These are phyloP conservation scores for Oikopleura vanhoeffeni DNA, from an alignment of 23 tunicate genomes.

Conservation along the genomic window DNA sequence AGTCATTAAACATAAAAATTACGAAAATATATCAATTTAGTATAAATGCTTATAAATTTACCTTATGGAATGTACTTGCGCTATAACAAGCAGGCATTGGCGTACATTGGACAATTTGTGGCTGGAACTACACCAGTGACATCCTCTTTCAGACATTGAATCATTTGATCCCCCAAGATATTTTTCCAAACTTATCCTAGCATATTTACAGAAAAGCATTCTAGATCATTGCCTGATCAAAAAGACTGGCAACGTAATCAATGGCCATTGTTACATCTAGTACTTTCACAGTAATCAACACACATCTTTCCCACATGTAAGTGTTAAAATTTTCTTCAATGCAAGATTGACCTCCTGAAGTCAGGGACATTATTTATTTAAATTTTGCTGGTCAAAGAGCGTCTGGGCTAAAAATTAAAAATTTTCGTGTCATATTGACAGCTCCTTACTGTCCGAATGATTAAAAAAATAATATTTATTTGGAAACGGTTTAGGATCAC, in stretches of 20 bases:
- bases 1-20: no score
- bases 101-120: background rate
- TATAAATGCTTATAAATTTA: no score
- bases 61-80: background rate
- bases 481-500: no score
- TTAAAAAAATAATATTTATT: no score
- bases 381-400: no score
- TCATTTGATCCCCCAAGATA: background rate
- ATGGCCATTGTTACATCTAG: background rate
- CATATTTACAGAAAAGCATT: background rate
- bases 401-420: no score
- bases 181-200: background rate
- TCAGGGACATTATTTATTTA: no score
- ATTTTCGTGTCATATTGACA: no score
- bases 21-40: no score
- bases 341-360: background rate
- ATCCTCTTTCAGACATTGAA: background rate
- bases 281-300: background rate
- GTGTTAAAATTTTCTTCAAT: background rate
- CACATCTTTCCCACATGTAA: background rate
- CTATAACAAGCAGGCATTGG: background rate
- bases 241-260: background rate
- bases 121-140: background rate
- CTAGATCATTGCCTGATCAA: background rate
- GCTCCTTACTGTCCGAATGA: no score